Base-by-base conservation (phyloP, 2,888 invertebrate species). In the Masnerella sp. region DNA sequence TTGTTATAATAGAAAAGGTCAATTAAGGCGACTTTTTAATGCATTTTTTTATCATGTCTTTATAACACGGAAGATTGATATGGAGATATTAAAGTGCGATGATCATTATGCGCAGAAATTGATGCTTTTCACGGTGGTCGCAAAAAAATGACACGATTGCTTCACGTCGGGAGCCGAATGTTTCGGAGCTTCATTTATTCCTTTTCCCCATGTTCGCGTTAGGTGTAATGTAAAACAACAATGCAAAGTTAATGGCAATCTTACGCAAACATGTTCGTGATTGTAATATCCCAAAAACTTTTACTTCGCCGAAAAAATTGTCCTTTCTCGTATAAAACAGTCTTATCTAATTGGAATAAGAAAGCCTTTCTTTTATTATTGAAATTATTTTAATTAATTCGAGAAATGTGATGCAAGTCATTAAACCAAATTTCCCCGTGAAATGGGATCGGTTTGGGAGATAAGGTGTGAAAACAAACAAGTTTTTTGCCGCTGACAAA, bases 251-350 rank as follows among this genome's bases (percentile, higher is more conserved):
- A 34, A 45, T 36, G 30, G n/a, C 56, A 43, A 34, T 22, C 43
- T 58, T 58, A 36, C 36, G 58, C 36, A 58, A 58, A 58, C 22
- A 14, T 11, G 8, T 45, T 15, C 11, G 25, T 15, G 45, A 45
- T 45, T 32, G 43, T 32, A 32, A 36, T 51, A 32, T 45, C 45
- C 17, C 12, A 34, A 45, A 45, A 58, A 58, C 45, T 58, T 58
- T 58, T 58, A 58, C 58, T 25, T 36, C n/a, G 34, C 15, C 38
- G 42, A 32, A 43, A 43, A 42, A 42, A 43, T 42, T 8, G 22
- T 22, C 38, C 28, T 40, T 54, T 54, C 30, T 54, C 54, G 5
- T n/a, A 54, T 30, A 54, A 54, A 38, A 52, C 22, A 9, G 7
- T 25, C 36, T 52, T 38, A 30, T 45, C 45, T 30, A 45, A 45